These are phyloP conservation scores for Proisotoma minuta DNA, from an alignment of 2,888 invertebrate species.

Conservation along the genomic window DNA sequence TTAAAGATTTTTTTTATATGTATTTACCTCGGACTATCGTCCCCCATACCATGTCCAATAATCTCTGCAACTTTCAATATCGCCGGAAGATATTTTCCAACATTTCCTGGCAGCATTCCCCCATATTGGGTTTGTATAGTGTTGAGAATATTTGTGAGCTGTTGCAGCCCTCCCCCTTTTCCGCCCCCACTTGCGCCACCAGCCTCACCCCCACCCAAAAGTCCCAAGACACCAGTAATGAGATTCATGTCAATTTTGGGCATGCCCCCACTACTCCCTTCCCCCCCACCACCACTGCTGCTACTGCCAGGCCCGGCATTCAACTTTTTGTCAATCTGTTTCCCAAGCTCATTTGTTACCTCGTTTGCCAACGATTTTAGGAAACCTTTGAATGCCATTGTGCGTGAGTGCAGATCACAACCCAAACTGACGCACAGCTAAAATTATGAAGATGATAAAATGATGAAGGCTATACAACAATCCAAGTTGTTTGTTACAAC, in stretches of 20 bases:
- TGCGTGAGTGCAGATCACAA: too few relatives aligned
- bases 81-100: constrained; percentile 30
- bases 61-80: constrained; percentile 43
- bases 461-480: too few relatives aligned
- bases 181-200: constrained; percentile 19
- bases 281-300: constrained; percentile 8
- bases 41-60: constrained; percentile 43
- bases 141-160: constrained; percentile 21
- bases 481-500: too few relatives aligned
- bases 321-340: constrained; percentile 29
- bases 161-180: constrained; percentile 19
- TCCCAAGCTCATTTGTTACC: constrained; percentile 30
- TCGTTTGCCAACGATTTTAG: constrained; percentile 41
- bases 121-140: constrained; percentile 35
- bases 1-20: not conserved
- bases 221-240: constrained; percentile 36
- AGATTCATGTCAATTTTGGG: constrained; percentile 26
- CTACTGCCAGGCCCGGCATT: not conserved
- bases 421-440: too few relatives aligned
- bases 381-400: constrained; percentile 43
- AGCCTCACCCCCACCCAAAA: constrained; percentile 27
- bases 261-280: not conserved
- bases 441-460: too few relatives aligned
- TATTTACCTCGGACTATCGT: constrained; percentile 27
- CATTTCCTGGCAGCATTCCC: constrained; percentile 35